A percentile compares a stretch with the other conserved stretches of the same genome.
These are phyloP conservation scores for Acholoe squamosa DNA, from an alignment of 2,888 invertebrate species.

Conservation along the genomic window DNA sequence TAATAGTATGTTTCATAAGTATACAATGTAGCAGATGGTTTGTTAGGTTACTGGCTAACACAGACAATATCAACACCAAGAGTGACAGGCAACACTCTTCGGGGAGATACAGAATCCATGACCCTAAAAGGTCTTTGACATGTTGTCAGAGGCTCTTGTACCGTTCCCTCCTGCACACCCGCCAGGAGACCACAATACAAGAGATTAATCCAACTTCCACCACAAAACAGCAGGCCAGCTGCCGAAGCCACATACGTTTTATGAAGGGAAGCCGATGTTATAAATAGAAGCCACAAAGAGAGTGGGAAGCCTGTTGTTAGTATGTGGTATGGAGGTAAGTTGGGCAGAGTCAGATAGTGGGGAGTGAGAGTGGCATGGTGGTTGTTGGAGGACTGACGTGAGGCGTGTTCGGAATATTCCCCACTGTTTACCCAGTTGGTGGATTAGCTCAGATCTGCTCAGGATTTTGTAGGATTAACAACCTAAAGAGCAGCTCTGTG, in stretches of 20 bases:
- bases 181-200: too few species aligned
- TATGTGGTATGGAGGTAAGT: neutral
- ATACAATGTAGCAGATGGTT: too few species aligned
- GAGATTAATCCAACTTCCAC: neutral
- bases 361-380: neutral
- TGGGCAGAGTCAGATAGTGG: neutral
- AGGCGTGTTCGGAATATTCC: neutral
- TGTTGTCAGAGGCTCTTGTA: too few species aligned
- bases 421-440: neutral
- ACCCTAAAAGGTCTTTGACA: too few species aligned
- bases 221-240: neutral
- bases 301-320: neutral
- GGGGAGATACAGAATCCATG: too few species aligned
- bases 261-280: neutral
- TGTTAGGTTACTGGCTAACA: too few species aligned
- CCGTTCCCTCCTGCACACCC: too few species aligned
- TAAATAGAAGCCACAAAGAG: slow-evolving; percentile 34
- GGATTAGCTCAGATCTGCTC: slow-evolving; percentile 12
- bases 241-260: neutral
- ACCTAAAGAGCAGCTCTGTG: neutral
- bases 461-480: neutral
- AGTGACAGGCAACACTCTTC: too few species aligned
- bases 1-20: too few species aligned
- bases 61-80: too few species aligned
- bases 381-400: neutral